Percentiles rank a stretch among this genome's conserved stretches.
These are phyloP conservation scores for Aphodius granarius DNA, from an alignment of 2,888 invertebrate species.

Conservation along the genomic window DNA sequence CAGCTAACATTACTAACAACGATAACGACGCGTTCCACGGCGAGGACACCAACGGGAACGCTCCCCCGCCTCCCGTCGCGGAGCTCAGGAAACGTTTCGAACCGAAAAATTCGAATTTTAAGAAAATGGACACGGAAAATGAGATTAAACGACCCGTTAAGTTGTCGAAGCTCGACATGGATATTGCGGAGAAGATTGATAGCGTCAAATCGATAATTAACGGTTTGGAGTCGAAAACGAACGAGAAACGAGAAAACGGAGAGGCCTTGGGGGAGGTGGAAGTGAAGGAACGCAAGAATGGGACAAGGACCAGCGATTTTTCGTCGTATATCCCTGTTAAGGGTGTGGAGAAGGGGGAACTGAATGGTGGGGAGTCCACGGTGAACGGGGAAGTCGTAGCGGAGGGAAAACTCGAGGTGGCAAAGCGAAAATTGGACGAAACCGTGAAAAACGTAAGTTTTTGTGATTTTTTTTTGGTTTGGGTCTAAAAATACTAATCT, in stretches of 20 bases:
- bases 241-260: no score
- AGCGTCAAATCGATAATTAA: not conserved
- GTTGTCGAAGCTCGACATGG: conserved; percentile 28
- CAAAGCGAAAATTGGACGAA: conserved; percentile 16
- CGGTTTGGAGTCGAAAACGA: not conserved
- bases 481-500: not conserved
- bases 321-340: conserved; percentile 62
- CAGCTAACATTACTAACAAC: conserved; percentile 53
- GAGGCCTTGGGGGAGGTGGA: no score
- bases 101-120: conserved; percentile 42
- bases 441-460: conserved; percentile 12
- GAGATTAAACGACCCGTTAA: conserved; percentile 29
- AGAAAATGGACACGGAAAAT: conserved; percentile 32
- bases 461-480: not conserved
- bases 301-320: conserved; percentile 54
- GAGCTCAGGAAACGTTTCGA: conserved; percentile 64
- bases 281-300: not conserved
- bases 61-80: conserved; percentile 56
- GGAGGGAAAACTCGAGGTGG: not conserved
- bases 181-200: not conserved
- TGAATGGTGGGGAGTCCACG: conserved; percentile 20
- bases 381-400: not conserved
- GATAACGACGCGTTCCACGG: conserved; percentile 48
- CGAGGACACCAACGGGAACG: conserved; percentile 60
- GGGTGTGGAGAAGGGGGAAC: conserved; percentile 54